Evolutionary conservation across 2,888 invertebrate genomes (phyloP).

Genomic region (Rhagonycha fulva): DNA sequence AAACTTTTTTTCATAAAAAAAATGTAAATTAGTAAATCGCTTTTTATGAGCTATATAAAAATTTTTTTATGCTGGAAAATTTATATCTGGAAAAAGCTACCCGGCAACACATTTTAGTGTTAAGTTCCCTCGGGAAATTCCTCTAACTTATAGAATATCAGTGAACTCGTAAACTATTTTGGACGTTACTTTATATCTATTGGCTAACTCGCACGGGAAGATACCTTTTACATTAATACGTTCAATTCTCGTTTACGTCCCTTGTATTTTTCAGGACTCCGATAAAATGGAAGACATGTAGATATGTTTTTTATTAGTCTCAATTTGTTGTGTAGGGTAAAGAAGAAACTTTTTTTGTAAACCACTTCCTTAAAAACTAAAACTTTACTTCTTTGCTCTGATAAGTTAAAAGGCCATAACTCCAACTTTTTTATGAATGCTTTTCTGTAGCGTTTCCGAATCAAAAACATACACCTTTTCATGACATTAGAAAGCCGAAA

Average conservation of each 20-base stretch:
- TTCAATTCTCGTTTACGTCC: not conserved
- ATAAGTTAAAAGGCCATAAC: too few relatives aligned
- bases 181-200: conserved; percentile 22
- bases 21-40: conserved; percentile 3
- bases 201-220: conserved; percentile 11
- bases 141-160: conserved; percentile 20
- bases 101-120: conserved; percentile 16
- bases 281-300: not conserved
- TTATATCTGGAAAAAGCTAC: conserved; percentile 4
- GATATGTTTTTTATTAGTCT: not conserved
- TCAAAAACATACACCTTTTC: too few relatives aligned
- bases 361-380: too few relatives aligned
- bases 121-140: conserved; percentile 16
- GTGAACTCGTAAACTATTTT: conserved; percentile 20
- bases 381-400: too few relatives aligned
- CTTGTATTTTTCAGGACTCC: not conserved
- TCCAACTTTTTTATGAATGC: too few relatives aligned
- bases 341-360: too few relatives aligned
- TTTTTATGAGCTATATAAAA: not conserved
- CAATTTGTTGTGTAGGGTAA: too few relatives aligned
- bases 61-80: not conserved
- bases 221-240: conserved; percentile 10
- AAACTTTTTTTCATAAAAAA: not conserved
- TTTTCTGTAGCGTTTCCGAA: too few relatives aligned
- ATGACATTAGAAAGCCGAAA: too few relatives aligned